These are phyloP conservation scores for Taphrorychus bicolor DNA, from an alignment of 2,888 invertebrate species.

Conservation along the genomic window DNA sequence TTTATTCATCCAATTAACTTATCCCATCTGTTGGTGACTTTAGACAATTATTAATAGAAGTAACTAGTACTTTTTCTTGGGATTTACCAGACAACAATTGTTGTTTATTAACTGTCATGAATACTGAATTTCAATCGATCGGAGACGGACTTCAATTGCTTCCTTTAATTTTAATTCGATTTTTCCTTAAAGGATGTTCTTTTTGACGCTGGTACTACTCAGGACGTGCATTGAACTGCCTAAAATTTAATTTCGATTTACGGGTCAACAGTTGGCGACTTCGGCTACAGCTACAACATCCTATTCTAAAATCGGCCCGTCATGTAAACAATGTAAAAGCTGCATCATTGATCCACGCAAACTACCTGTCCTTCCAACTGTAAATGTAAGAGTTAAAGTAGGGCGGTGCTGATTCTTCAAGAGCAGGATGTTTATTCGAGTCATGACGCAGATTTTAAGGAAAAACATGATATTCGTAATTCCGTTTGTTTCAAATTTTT, in stretches of 20 bases:
- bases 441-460: not conserved
- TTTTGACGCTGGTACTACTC: not conserved
- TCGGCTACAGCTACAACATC: not conserved
- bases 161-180: not conserved
- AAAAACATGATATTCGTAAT: too few relatives aligned
- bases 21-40: not conserved
- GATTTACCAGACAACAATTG: slow-evolving; percentile 27
- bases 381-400: not conserved
- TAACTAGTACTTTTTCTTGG: slow-evolving; percentile 20
- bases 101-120: slow-evolving; percentile 17
- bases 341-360: not conserved
- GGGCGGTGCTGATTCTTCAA: not conserved
- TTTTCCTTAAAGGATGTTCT: not conserved
- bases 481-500: not conserved
- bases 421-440: not conserved
- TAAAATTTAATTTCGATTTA: not conserved
- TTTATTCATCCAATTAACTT: slow-evolving; percentile 23
- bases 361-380: not conserved
- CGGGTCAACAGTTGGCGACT: not conserved
- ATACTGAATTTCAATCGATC: not conserved
- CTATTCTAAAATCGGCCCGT: not conserved
- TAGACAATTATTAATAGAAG: not conserved
- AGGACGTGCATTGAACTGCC: not conserved
- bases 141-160: not conserved
- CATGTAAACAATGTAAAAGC: not conserved